A percentile compares a stretch with the other conserved stretches of the same genome.
Evolutionary conservation across 2,888 invertebrate genomes (phyloP).

Genomic region (Rhagium mordax): DNA sequence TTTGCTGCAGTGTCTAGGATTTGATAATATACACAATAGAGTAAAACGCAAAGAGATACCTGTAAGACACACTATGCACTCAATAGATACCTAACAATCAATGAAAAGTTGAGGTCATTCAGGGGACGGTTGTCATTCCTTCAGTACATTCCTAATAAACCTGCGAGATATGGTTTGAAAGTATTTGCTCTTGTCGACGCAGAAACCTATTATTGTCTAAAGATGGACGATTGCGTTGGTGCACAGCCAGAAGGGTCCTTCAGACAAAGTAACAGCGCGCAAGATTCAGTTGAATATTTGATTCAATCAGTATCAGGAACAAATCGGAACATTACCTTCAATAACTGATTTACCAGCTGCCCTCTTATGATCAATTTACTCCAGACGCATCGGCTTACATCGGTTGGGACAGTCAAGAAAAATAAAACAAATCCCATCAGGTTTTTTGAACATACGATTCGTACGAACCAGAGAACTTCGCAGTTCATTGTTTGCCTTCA

Average conservation of each 20-base stretch:
- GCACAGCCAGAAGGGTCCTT: not conserved
- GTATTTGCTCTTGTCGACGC: not conserved
- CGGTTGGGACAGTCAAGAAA: constrained; percentile 49
- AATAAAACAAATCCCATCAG: constrained; percentile 48
- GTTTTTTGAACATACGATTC: constrained; percentile 41
- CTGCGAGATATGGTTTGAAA: not conserved
- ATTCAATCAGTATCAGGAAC: not conserved
- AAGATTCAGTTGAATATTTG: not conserved
- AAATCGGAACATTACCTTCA: constrained; percentile 6
- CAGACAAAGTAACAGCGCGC: not conserved
- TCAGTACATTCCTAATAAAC: not conserved
- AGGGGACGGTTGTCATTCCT: not conserved
- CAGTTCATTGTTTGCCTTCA: constrained; percentile 42
- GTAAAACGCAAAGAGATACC: not conserved
- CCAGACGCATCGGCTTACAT: constrained; percentile 38
- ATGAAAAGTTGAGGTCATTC: not conserved
- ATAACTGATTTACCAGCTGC: constrained; percentile 40
- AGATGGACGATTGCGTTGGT: not conserved
- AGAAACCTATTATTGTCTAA: not conserved
- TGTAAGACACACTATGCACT: not conserved
- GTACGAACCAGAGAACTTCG: constrained; percentile 15
- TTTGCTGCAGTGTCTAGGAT: not conserved
- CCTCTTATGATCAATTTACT: constrained; percentile 37
- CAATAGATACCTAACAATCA: not conserved
- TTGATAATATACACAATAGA: not conserved